A percentile compares a stretch with the other conserved stretches of the same genome.
phyloP scores from a whole-genome alignment of 2,113 vertebrate species.

The Axis porcinus region DNA sequence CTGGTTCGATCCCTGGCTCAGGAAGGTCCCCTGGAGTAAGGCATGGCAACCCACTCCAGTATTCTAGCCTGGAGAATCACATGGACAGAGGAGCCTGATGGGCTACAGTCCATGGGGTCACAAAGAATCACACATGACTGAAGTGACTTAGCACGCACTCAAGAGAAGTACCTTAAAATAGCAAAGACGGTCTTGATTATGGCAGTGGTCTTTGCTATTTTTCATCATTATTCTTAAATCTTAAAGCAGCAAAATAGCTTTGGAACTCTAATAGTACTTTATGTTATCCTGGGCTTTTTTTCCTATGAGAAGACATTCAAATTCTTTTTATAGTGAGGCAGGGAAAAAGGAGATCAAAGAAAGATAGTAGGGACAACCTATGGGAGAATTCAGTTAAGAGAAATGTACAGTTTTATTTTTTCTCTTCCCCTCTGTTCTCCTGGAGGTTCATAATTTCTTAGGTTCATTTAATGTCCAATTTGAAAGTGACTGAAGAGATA shows the following conservation, averaged over 20 bases:
- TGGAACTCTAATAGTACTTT: neutral
- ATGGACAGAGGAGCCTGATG: neutral
- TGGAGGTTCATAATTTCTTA: neutral
- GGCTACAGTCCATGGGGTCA: neutral
- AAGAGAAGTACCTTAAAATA: neutral
- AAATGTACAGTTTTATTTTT: neutral
- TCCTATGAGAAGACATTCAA: neutral
- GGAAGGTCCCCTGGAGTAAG: neutral
- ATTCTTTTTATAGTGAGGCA: neutral
- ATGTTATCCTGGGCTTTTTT: neutral
- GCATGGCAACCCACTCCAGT: neutral
- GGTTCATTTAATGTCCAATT: neutral
- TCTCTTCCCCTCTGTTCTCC: neutral
- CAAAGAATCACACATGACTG: neutral
- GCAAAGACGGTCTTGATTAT: neutral
- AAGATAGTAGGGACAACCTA: neutral
- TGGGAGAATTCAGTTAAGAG: neutral
- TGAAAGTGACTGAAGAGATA: neutral
- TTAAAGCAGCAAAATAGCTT: neutral
- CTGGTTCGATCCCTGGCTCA: fast-evolving
- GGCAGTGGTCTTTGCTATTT: neutral
- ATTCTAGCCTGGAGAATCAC: neutral
- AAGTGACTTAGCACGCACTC: neutral
- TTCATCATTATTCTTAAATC: neutral
- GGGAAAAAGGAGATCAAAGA: neutral